phyloP scores from a whole-genome alignment of 1,140 invertebrate species.

The Microplitis demolitor region DNA sequence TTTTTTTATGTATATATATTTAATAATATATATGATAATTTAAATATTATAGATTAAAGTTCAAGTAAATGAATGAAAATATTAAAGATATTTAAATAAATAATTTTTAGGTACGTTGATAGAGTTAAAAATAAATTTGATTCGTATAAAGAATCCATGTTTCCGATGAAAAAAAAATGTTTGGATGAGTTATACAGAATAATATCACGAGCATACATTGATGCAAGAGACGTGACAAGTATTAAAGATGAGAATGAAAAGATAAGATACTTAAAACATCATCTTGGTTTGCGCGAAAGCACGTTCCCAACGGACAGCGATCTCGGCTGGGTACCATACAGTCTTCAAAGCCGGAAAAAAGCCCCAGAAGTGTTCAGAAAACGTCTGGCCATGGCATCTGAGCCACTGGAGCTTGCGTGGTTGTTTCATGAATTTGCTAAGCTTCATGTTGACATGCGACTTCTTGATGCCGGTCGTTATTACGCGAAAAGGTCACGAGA shows the following conservation, averaged over 20 bases:
- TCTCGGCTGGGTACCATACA: conserved; percentile 42
- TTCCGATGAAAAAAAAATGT: conserved; percentile 42
- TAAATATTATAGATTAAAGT: no score
- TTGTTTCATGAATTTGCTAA: conserved; percentile 49
- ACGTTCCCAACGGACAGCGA: conserved; percentile 44
- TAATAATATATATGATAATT: no score
- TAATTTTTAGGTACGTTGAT: conserved; percentile 33
- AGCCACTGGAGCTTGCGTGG: conserved; percentile 47
- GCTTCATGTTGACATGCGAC: conserved; percentile 37
- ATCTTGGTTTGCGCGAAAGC: conserved; percentile 37
- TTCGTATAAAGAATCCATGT: conserved; percentile 31
- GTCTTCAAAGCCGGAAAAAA: conserved; percentile 17
- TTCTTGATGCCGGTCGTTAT: conserved; percentile 47
- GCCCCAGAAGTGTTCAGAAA: conserved; percentile 35
- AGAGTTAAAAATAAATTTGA: conserved; percentile 44
- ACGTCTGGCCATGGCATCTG: conserved; percentile 41
- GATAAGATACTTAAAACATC: conserved; percentile 39
- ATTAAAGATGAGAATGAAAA: conserved; percentile 22
- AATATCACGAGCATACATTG: conserved; percentile 43
- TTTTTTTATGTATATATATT: conserved; percentile 41
- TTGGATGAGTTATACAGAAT: conserved; percentile 42
- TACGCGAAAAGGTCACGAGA: conserved; percentile 47
- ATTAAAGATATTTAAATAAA: neutral
- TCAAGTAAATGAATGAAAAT: neutral
- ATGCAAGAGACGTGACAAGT: conserved; percentile 40